Base-by-base conservation (phyloP, 1,140 invertebrate genomes). In the Panonychus citri region DNA sequence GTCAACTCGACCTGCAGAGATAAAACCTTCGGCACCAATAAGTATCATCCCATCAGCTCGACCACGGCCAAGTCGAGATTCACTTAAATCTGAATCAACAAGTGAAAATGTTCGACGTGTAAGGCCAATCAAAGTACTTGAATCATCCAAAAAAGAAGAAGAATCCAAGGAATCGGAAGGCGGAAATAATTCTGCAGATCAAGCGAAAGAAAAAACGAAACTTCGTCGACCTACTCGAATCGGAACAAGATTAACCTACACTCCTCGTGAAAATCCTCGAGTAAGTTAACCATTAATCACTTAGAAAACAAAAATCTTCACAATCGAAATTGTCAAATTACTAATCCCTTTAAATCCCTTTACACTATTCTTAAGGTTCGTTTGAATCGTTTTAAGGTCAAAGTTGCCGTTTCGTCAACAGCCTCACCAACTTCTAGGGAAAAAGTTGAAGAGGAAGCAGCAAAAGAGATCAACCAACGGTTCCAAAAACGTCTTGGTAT, bases 351-450 rank as follows among this genome's bases (percentile, higher is more conserved):
- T 28, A 7, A 10, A 5, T 50, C 7, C 10, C 17, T 27, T 15
- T 27, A 7, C 25, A 4, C 21, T 10, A 50, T 50, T 27, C 24
- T 49, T 49, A 19, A 64, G 63, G 62, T 64, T 37, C 55, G 61
- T 25, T 46, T 64, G 43, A 64, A 66, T 54, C 48, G 63, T 12
- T 66, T 66, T 34, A 66, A 62, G 60, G 62, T 62, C 10, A 63
- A 25, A 62, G 55, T 24, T 53, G 30, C 30, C 12, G 30, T 12
- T 7, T 34, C 30, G 5, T 46, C 43, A 46, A 46, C 43, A n/a
- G n/a, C 43, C n/a, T 46, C 43, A 24, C 40, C 49, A 57, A 52
- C 30, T 48, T 30, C 48, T n/a, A 30, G 42, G 39, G 24, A 28
- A 21, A 30, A 51, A 25, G 34, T 54, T 17, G 39, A 57, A 57